These are phyloP conservation scores for Epicampocera succincta DNA, from an alignment of 2,888 invertebrate species.

Conservation along the genomic window DNA sequence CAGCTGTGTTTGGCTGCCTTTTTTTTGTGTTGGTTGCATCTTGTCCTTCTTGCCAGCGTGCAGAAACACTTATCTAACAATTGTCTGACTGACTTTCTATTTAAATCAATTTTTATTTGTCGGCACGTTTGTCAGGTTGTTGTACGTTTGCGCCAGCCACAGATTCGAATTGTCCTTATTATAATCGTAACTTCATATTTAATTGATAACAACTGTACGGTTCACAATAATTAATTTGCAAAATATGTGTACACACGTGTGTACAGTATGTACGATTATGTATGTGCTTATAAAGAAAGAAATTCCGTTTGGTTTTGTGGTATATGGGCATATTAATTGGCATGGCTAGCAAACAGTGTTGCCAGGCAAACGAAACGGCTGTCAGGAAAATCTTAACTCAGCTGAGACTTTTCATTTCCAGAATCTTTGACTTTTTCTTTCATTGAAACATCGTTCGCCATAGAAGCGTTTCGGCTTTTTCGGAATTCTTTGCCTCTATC, in stretches of 20 bases:
- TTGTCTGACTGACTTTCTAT: slow-evolving; percentile 46
- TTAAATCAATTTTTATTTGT: slow-evolving; percentile 65
- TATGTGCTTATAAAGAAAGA: no score
- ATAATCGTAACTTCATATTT: slow-evolving; percentile 32
- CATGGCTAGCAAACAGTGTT: no score
- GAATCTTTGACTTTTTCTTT: no score
- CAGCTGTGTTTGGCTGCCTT: slow-evolving; percentile 66
- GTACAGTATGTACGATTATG: no score
- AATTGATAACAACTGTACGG: slow-evolving; percentile 61
- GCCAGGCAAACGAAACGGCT: no score
- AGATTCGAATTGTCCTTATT: slow-evolving; percentile 60
- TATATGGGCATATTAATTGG: no score
- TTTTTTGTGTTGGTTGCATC: neutral
- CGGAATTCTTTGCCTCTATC: no score
- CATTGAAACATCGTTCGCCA: no score
- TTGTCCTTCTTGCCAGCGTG: slow-evolving; percentile 16
- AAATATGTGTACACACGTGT: neutral
- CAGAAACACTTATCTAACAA: slow-evolving; percentile 60
- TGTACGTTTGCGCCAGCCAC: slow-evolving; percentile 51
- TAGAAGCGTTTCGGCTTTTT: no score
- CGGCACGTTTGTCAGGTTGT: slow-evolving; percentile 59
- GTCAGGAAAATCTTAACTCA: no score
- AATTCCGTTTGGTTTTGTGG: no score
- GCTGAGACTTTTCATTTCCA: no score
- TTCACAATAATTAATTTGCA: slow-evolving; percentile 39